Base-by-base conservation (phyloP, 2,797 vertebrate genomes). In the Catamblyrhynchus diadema region DNA sequence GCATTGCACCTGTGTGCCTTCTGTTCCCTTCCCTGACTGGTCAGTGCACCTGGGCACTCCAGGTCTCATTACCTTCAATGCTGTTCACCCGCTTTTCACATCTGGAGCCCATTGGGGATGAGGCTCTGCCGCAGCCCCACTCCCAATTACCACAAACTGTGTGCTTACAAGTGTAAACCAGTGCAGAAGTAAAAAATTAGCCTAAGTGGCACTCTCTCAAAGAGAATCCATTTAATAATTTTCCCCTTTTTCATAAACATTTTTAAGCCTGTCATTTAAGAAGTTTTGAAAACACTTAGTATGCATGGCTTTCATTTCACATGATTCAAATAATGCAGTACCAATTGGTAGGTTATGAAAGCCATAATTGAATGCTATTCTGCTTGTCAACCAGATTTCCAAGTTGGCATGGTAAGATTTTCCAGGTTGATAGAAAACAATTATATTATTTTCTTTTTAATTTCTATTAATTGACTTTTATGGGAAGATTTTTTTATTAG, bases 301-400 rank as follows among this genome's bases (percentile, higher is more conserved):
- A 91, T 74, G 67, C 67, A 64, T 50, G 60, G 53, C 45, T 89
- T 89, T 89, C 33, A 69, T 50, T 80, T 62, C 17, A 28, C 61
- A 35, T 42, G 19, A 93, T 64, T 77, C 62, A 85, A 85, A 80
- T 71, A 30, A 23, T 41, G 30, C 42, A n/a, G 22, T 80, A 87
- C 30, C 64, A 82, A 82, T 41, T 62, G 86, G 57, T 57, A 45
- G 27, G 4, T 70, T 67, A 82, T 50, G 75, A 96, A 94, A 80
- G 37, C 42, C 57, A 11, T 67, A 88, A 94, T 57, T 91, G 62
- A 35, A 89, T 6, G 12, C 35, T 87, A 86, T 83, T 72, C 50
- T 71, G 42, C 84, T 91, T 83, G 82, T 94, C 93, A 95, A 83
- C 57, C 69, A 91, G 65, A 84, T 94, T 94, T 95, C 42, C 54